phyloP scores from a whole-genome alignment of 2,797 vertebrate genomes.

The Bradypodion pumilum region DNA sequence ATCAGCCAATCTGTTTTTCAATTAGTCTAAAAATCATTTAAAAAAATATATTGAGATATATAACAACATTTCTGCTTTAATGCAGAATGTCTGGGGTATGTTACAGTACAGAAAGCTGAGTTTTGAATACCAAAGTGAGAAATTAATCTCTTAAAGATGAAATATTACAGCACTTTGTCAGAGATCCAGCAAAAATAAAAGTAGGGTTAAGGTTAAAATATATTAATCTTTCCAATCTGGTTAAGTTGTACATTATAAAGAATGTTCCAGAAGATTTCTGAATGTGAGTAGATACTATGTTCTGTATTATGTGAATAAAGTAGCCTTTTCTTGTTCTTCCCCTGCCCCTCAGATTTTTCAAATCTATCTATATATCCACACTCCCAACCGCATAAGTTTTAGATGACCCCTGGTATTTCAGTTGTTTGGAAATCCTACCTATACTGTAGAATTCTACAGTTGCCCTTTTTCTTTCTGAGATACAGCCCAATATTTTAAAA shows the following conservation, averaged over 20 bases:
- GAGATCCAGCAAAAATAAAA: slow-evolving; percentile 37
- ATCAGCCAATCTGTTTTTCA: slow-evolving; percentile 72
- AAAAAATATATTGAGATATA: no score
- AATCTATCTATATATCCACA: background rate
- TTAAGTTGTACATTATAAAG: slow-evolving; percentile 42
- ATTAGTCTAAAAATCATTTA: slow-evolving; percentile 67
- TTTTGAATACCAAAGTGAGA: slow-evolving; percentile 77
- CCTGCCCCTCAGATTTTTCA: background rate
- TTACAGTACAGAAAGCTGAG: slow-evolving; percentile 55
- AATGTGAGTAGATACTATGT: background rate
- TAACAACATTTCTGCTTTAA: slow-evolving; percentile 60
- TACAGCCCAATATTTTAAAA: slow-evolving; percentile 21
- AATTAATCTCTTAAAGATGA: slow-evolving; percentile 46
- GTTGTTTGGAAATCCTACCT: slow-evolving; percentile 26
- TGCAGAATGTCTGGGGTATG: slow-evolving; percentile 59
- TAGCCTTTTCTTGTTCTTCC: slow-evolving; percentile 1
- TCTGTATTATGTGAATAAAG: slow-evolving; percentile 35
- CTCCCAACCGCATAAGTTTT: slow-evolving; percentile 7
- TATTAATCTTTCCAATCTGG: slow-evolving; percentile 41
- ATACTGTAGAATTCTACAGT: slow-evolving; percentile 25
- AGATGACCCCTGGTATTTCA: slow-evolving; percentile 44
- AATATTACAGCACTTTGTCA: slow-evolving; percentile 56
- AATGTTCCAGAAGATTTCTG: slow-evolving; percentile 21
- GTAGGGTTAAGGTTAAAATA: slow-evolving; percentile 11
- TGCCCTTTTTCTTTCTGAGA: slow-evolving; percentile 44